Evolutionary conservation across 1,140 invertebrate genomes (phyloP).

Genomic region (Formica exsecta): DNA sequence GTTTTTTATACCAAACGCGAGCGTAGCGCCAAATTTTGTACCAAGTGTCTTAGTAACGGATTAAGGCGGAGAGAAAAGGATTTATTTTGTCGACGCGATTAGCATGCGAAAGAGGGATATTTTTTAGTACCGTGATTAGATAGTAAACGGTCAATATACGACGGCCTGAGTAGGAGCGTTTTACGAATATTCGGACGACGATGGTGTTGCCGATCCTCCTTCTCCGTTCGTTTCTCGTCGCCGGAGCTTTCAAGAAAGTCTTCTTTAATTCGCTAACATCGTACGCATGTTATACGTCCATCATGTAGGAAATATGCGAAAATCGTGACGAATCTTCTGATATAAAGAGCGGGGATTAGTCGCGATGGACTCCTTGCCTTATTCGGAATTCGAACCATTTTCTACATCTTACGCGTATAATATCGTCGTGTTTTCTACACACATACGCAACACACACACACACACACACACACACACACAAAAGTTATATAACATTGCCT

Average conservation of each 20-base stretch:
- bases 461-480: background rate
- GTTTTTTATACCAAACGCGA: slow-evolving; percentile 83
- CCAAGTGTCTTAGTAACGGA: slow-evolving; percentile 82
- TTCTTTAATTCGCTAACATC: slow-evolving; percentile 9
- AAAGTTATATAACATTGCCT: background rate
- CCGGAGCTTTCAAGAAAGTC: slow-evolving; percentile 11
- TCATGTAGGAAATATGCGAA: slow-evolving; percentile 27
- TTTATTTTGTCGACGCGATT: slow-evolving; percentile 71
- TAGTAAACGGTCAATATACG: background rate
- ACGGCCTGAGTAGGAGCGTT: background rate
- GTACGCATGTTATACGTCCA: slow-evolving; percentile 9
- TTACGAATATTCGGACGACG: slow-evolving; percentile 31
- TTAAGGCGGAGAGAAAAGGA: slow-evolving; percentile 67
- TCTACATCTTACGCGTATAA: slow-evolving; percentile 18
- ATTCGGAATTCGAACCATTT: slow-evolving; percentile 52
- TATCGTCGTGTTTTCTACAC: slow-evolving; percentile 33
- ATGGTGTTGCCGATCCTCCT: background rate
- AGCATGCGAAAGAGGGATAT: slow-evolving; percentile 54
- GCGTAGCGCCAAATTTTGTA: slow-evolving; percentile 82
- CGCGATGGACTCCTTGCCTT: slow-evolving; percentile 26
- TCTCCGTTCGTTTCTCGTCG: slow-evolving; percentile 24
- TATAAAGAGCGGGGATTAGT: background rate
- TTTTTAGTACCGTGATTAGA: slow-evolving; percentile 38
- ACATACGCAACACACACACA: background rate
- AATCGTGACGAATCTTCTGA: slow-evolving; percentile 21